phyloP scores from a whole-genome alignment of 2,797 vertebrate genomes.

The Hydrophis major region DNA sequence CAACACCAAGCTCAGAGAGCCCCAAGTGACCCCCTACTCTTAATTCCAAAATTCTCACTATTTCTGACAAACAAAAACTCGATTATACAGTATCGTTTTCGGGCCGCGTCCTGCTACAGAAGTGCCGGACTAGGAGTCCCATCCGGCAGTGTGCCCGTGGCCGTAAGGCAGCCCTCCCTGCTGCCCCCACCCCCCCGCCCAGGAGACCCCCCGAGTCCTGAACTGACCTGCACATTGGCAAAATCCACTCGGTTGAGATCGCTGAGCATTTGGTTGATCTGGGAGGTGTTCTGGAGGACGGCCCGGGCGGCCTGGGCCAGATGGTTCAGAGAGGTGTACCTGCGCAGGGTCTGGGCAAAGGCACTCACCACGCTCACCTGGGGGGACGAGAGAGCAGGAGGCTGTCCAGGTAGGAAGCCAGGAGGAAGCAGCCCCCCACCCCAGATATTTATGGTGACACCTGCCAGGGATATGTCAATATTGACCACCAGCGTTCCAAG shows the following conservation, averaged over 20 bases:
- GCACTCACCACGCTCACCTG: constrained; percentile 94
- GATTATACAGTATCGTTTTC: too few relatives aligned
- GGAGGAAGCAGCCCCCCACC: fast-evolving
- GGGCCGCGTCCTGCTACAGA: neutral
- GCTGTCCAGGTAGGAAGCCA: neutral
- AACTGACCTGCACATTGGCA: constrained; percentile 96
- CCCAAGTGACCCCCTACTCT: neutral
- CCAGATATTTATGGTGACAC: neutral
- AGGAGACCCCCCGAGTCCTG: too few relatives aligned
- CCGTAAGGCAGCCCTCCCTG: neutral
- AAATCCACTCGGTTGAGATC: constrained; percentile 98
- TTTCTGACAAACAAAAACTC: neutral
- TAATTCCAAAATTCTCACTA: neutral
- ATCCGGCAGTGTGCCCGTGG: neutral
- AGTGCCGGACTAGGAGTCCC: neutral
- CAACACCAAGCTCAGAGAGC: too few relatives aligned
- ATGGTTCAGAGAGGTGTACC: constrained; percentile 97
- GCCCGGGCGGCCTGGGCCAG: constrained; percentile 93
- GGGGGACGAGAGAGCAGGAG: neutral
- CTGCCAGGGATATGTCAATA: too few relatives aligned
- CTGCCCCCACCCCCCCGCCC: neutral
- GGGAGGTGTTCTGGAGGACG: constrained; percentile 96
- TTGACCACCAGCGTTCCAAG: too few relatives aligned
- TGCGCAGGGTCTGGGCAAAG: constrained; percentile 91
- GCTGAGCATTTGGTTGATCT: constrained; percentile 99